phyloP scores from a whole-genome alignment of 2,797 vertebrate genomes.

The Myotis myotis region DNA sequence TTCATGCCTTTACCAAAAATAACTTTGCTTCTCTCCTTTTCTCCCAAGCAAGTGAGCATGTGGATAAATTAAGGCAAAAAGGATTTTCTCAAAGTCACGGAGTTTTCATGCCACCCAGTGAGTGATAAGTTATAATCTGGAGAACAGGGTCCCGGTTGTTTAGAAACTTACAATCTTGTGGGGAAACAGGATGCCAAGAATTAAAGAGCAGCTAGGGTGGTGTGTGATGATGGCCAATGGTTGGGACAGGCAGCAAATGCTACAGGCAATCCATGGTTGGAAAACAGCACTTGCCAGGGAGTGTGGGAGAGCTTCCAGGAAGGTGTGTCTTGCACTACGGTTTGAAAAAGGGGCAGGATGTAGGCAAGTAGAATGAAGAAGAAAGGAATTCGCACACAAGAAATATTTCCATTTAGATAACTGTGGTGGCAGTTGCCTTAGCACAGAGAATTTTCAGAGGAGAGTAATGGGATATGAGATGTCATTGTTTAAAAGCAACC shows the following conservation, averaged over 20 bases:
- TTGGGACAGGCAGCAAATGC: background rate
- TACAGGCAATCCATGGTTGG: background rate
- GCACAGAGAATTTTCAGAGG: background rate
- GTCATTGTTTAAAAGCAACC: background rate
- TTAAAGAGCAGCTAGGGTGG: background rate
- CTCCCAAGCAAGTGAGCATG: constrained; percentile 10
- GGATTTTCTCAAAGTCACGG: background rate
- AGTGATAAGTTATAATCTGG: background rate
- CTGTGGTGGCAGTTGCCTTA: background rate
- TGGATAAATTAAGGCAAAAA: background rate
- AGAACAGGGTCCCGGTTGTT: background rate
- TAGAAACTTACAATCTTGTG: background rate
- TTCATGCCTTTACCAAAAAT: background rate
- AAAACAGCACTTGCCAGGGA: background rate
- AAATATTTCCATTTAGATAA: background rate
- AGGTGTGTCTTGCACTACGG: background rate
- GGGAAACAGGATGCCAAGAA: background rate
- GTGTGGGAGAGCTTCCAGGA: background rate
- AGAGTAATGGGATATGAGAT: background rate
- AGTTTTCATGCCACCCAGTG: background rate
- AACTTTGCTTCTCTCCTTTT: background rate
- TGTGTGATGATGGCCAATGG: background rate
- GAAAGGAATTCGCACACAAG: background rate
- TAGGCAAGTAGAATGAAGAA: background rate
- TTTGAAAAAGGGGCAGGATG: background rate